Percentiles rank a stretch among this genome's conserved stretches.
These are phyloP conservation scores for Bactericera cockerelli DNA, from an alignment of 1,140 invertebrate species.

Conservation along the genomic window DNA sequence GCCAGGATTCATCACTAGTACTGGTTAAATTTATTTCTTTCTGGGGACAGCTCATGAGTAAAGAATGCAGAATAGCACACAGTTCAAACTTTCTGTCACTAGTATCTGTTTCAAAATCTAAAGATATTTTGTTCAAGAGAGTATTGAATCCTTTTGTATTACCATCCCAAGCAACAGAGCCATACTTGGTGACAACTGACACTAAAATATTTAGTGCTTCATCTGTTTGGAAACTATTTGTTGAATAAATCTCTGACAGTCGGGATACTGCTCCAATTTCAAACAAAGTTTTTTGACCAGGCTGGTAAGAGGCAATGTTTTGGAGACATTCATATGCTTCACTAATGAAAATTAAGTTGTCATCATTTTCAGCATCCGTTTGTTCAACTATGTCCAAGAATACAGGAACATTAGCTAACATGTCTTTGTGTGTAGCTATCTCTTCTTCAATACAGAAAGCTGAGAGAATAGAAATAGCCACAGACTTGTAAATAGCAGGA, in stretches of 20 bases:
- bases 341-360: conserved; percentile 71
- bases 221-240: conserved; percentile 72
- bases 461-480: conserved; percentile 68
- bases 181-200: conserved; percentile 47
- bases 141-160: conserved; percentile 55
- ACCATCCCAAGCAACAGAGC: conserved; percentile 53
- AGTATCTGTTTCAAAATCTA: conserved; percentile 75
- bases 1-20: conserved; percentile 55
- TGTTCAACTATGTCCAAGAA: conserved; percentile 65
- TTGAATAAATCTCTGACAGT: conserved; percentile 68
- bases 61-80: conserved; percentile 52
- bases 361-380: conserved; percentile 56
- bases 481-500: conserved; percentile 71
- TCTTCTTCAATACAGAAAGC: conserved; percentile 64
- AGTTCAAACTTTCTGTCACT: conserved; percentile 76
- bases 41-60: conserved; percentile 53
- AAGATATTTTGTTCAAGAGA: conserved; percentile 63
- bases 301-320: conserved; percentile 50
- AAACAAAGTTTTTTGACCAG: conserved; percentile 56
- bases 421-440: conserved; percentile 60
- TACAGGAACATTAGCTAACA: conserved; percentile 60
- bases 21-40: conserved; percentile 41
- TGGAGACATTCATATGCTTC: conserved; percentile 73
- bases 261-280: conserved; percentile 57
- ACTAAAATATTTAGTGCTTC: conserved; percentile 65